These are phyloP conservation scores for Caerostris extrusa DNA, from an alignment of 1,140 invertebrate genomes.

Conservation along the genomic window DNA sequence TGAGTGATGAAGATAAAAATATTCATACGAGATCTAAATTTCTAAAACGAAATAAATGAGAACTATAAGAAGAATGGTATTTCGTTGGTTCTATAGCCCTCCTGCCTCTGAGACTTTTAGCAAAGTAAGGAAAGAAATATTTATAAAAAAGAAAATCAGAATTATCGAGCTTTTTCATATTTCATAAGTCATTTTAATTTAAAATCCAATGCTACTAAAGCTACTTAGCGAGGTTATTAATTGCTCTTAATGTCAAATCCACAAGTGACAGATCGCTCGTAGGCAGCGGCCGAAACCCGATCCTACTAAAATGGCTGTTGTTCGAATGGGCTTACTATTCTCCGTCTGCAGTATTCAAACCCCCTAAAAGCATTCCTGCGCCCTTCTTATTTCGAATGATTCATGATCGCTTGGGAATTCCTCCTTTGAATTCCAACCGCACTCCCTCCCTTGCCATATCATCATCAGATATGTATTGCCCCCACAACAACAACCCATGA, in stretches of 20 bases:
- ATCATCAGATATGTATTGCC: conserved; percentile 61
- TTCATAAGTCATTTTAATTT: neutral
- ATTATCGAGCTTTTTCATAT: too few species aligned
- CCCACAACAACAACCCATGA: conserved; percentile 7
- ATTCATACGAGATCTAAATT: too few species aligned
- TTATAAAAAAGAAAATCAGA: too few species aligned
- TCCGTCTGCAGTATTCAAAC: neutral
- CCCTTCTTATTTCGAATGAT: conserved; percentile 56
- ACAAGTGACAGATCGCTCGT: conserved; percentile 33
- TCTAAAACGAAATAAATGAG: too few species aligned
- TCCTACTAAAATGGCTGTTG: conserved; percentile 13
- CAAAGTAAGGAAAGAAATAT: too few species aligned
- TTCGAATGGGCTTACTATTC: neutral
- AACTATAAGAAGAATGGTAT: too few species aligned
- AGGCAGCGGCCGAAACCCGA: neutral
- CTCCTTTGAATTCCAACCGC: neutral
- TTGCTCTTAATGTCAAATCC: conserved; percentile 35
- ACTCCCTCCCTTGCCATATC: neutral
- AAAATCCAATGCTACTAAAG: conserved; percentile 12
- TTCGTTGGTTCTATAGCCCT: too few species aligned
- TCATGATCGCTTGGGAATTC: conserved; percentile 36
- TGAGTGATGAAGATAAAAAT: too few species aligned
- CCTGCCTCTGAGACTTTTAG: neutral
- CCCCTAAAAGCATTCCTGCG: neutral
- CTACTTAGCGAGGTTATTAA: neutral